Evolutionary conservation across 2,888 invertebrate genomes (phyloP), one percentile per base, ranked within the genome.

Genomic region (Agriopis leucophaearia): DNA sequence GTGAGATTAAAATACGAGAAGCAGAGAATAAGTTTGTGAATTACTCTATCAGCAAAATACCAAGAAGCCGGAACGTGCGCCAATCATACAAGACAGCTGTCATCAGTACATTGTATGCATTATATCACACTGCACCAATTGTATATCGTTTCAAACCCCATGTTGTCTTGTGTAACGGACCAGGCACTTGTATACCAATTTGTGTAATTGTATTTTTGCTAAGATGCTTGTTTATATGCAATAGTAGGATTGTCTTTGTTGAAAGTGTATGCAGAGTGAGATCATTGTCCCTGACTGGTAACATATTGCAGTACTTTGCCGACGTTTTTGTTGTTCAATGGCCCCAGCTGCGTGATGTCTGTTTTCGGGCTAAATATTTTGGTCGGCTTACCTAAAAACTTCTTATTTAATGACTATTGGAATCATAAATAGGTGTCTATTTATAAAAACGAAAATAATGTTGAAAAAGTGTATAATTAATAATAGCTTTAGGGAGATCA

Each of bases 221-320:
- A 74, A 96, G 96, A 86, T 94, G 96, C 70, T 85, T 96, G 0
- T 96, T 95, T 75, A 80, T 97, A n/a, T 86, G 94, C 40, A 92
- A 96, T 75, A 95, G 96, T 66, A 96, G 95, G 82, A 97, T 99
- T 67, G 95, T 99, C 62, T 99, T 98, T 89, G 94, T 99, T 58
- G 99, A 99, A 91, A 99, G 99, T 84, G 96, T 98, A 81, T 99
- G 99, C 85, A 95, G 99, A 78, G 99, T 99, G 0, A 95, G 96
- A 78, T 96, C 96, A 12, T 93, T 99, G 50, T 99, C 99, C 0
- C 89, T 99, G 48, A 96, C 97, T 61, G 99, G 98, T 0, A 97
- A 96, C 86, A 96, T 99, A 75, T 92, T 99, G 60, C 96, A 97
- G 82, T 96, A 95, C 76, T 92, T 98, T 83, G 97, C 96, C 16